These are phyloP conservation scores for Trinorchestia longiramus DNA, from an alignment of 1,140 invertebrate genomes.

Conservation along the genomic window DNA sequence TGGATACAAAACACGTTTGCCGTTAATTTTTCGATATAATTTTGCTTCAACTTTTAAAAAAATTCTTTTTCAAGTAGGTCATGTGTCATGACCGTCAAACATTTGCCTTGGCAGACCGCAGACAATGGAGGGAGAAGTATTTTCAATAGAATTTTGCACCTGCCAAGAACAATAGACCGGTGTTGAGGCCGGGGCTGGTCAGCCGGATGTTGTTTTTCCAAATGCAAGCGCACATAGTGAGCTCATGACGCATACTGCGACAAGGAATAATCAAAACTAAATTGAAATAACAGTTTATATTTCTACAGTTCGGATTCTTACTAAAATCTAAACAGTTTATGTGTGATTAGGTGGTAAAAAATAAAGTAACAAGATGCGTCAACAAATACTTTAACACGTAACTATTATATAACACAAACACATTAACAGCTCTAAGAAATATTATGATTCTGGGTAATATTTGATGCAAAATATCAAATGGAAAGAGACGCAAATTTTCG, in stretches of 20 bases:
- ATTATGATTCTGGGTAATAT: too few species aligned
- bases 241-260: background rate
- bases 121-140: background rate
- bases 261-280: background rate
- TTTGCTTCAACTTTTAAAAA: background rate
- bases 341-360: background rate
- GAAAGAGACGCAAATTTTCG: too few species aligned
- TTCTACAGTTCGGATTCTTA: background rate
- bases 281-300: background rate
- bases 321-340: background rate
- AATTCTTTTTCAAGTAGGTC: background rate
- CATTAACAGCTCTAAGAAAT: background rate
- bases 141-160: background rate
- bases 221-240: background rate
- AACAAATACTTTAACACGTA: background rate
- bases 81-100: slow-evolving; percentile 6
- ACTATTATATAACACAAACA: background rate
- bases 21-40: background rate
- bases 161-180: background rate
- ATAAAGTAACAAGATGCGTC: background rate
- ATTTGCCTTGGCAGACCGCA: background rate
- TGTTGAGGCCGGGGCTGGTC: background rate
- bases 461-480: too few species aligned
- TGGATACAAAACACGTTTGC: background rate
- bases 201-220: background rate